Conservation (phyloP, 2,888 invertebrate species). For the Diarsia mendica region DNA sequence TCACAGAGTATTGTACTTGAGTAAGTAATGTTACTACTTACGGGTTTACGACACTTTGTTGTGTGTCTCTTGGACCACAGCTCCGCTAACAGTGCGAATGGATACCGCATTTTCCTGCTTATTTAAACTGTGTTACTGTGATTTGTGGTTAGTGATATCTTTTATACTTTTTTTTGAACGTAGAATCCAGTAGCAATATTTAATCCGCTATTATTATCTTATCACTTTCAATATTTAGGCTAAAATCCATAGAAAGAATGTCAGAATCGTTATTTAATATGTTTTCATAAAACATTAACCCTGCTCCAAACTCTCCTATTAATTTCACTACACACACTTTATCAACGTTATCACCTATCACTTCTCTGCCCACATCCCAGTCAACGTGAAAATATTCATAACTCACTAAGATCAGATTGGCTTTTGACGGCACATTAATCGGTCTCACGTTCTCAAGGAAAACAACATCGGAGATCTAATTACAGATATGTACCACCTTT, state of each 20-base stretch:
- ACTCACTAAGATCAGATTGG: slow-evolving; percentile 60
- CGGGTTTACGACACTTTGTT: slow-evolving; percentile 17
- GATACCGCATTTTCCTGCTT: slow-evolving; percentile 30
- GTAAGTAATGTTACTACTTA: slow-evolving; percentile 32
- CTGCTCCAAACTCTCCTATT: not conserved
- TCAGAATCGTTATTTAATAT: not conserved
- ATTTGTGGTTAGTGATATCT: slow-evolving; percentile 10
- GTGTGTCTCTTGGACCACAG: slow-evolving; percentile 16
- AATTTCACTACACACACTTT: slow-evolving; percentile 25
- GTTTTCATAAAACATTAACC: not conserved
- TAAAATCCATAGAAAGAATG: not conserved
- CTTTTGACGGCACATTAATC: slow-evolving; percentile 62
- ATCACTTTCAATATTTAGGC: not conserved
- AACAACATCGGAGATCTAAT: slow-evolving; percentile 74
- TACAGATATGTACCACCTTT: slow-evolving; percentile 73
- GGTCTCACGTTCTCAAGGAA: slow-evolving; percentile 72
- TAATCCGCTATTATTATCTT: not conserved
- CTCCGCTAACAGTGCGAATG: slow-evolving; percentile 32
- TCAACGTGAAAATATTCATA: slow-evolving; percentile 62
- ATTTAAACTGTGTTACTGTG: slow-evolving; percentile 20
- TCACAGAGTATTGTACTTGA: slow-evolving; percentile 19
- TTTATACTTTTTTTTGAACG: slow-evolving; percentile 16
- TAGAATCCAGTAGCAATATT: not conserved
- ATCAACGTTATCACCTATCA: slow-evolving; percentile 27
- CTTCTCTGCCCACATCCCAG: slow-evolving; percentile 9